Percentiles rank a stretch among this genome's conserved stretches.
Evolutionary conservation across 2,113 vertebrate species (phyloP).

Genomic region (Isichthys henryi): DNA sequence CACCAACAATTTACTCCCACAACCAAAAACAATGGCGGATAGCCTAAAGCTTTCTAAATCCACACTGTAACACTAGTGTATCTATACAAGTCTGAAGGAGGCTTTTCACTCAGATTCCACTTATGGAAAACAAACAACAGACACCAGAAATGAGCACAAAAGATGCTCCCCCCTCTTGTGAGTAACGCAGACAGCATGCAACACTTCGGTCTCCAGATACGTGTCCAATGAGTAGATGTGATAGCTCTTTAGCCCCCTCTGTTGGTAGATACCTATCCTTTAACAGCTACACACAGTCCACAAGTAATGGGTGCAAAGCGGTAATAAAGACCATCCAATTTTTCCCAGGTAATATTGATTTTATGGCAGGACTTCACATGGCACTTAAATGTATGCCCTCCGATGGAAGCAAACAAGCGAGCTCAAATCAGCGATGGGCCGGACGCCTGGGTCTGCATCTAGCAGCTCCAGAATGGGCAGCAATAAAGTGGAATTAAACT

Average conservation of each 20-base stretch:
- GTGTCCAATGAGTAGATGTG: conserved; percentile 24
- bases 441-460: not conserved
- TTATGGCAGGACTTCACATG: not conserved
- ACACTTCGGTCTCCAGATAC: not conserved
- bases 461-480: not conserved
- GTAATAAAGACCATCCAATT: not conserved
- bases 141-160: not conserved
- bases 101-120: not conserved
- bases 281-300: not conserved
- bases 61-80: not conserved
- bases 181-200: not conserved
- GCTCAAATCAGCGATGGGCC: not conserved
- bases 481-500: not conserved
- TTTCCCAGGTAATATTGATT: conserved; percentile 3
- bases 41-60: not conserved
- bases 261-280: conserved; percentile 38
- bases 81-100: not conserved
- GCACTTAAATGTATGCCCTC: not conserved
- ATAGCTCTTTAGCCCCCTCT: conserved; percentile 59
- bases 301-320: not conserved
- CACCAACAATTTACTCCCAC: not conserved
- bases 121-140: not conserved
- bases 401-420: not conserved
- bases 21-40: not conserved
- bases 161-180: not conserved